These are phyloP conservation scores for Acleris sparsana DNA, from an alignment of 2,888 invertebrate genomes.

Conservation along the genomic window DNA sequence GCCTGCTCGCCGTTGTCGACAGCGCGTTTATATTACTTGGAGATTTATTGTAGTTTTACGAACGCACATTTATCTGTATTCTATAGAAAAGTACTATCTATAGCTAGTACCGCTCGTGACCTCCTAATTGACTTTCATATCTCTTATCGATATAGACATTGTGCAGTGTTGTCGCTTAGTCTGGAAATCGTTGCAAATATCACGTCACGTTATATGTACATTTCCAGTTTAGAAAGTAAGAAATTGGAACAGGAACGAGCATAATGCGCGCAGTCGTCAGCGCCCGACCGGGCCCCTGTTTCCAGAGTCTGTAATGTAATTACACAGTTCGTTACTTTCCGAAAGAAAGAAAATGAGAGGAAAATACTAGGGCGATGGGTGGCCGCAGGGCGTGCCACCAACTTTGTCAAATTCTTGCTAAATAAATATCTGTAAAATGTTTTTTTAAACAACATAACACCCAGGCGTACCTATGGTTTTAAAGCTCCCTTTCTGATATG, in stretches of 20 bases:
- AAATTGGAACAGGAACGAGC: constrained; percentile 49
- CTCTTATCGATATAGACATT: constrained; percentile 15
- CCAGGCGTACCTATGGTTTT: not conserved
- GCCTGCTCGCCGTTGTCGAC: constrained; percentile 66
- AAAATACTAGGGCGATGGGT: constrained; percentile 59
- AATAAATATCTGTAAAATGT: constrained; percentile 16
- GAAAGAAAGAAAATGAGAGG: constrained; percentile 70
- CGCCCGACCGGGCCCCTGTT: constrained; percentile 61
- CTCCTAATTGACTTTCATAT: constrained; percentile 30
- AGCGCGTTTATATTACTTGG: constrained; percentile 77
- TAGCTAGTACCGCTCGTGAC: constrained; percentile 17
- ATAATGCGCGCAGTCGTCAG: constrained; percentile 58
- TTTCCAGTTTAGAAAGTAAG: constrained; percentile 47
- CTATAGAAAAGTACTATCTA: constrained; percentile 46
- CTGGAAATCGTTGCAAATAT: constrained; percentile 4
- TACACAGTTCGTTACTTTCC: constrained; percentile 76
- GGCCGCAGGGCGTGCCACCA: constrained; percentile 50
- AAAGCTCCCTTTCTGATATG: not conserved
- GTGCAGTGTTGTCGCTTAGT: not conserved
- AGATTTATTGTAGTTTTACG: constrained; percentile 78
- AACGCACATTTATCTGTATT: constrained; percentile 70
- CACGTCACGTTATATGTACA: constrained; percentile 18
- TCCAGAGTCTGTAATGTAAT: constrained; percentile 56
- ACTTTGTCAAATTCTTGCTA: constrained; percentile 36
- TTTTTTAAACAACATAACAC: constrained; percentile 17